Evolutionary conservation across 2,888 invertebrate genomes (phyloP).

Genomic region (Protophormia terraenovae): DNA sequence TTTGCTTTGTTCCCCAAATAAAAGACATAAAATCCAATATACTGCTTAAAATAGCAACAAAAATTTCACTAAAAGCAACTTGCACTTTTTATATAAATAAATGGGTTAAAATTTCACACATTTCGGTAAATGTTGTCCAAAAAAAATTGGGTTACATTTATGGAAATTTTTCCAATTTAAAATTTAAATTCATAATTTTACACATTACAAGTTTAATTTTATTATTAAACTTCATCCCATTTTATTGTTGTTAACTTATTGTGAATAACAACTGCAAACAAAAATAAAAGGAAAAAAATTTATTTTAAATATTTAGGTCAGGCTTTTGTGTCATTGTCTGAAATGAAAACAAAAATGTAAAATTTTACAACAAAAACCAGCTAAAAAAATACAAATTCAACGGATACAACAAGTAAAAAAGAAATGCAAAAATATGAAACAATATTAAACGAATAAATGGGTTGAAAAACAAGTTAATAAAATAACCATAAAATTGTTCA

Average conservation of each 20-base stretch:
- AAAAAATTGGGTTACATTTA: neutral
- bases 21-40: neutral
- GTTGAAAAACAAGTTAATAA: constrained; percentile 67
- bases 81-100: constrained; percentile 27
- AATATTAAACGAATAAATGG: constrained; percentile 60
- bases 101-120: neutral
- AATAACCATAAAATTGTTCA: constrained; percentile 66
- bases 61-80: neutral
- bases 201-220: constrained; percentile 49
- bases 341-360: constrained; percentile 42
- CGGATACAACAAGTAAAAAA: constrained; percentile 7
- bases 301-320: constrained; percentile 51
- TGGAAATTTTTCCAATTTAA: neutral
- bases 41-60: neutral
- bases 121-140: neutral
- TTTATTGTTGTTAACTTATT: constrained; percentile 44
- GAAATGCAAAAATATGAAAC: constrained; percentile 26
- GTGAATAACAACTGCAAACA: constrained; percentile 7
- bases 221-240: constrained; percentile 41
- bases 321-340: constrained; percentile 50
- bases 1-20: neutral
- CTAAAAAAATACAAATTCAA: neutral
- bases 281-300: neutral
- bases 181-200: constrained; percentile 32
- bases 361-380: constrained; percentile 7